Base-by-base conservation (phyloP, 2,888 invertebrate species). In the Hanleya hanleyi region DNA sequence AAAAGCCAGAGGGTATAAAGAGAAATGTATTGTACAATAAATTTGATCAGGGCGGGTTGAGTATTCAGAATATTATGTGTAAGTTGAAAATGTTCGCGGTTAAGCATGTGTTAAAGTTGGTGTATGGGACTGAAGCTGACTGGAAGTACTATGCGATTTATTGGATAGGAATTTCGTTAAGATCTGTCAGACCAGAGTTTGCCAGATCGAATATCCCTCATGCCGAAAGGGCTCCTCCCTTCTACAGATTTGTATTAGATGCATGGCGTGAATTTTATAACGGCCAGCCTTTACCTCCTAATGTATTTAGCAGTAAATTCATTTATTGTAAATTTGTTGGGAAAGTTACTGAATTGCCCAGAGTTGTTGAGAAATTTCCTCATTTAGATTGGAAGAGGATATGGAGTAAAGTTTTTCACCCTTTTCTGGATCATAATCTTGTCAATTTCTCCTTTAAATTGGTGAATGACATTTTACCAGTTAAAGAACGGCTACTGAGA, bases 111-210 rank as follows among this genome's bases (percentile, higher is more conserved):
- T 57, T 57, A 29, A 57, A 57, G 32, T 29, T 57, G 29, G 15
- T 57, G 29, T 2, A 57, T 57, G 57, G 57, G 12, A 29, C 4
- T 22, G 29, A 4, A 22, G 57, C 57, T 26, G 57, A 57, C 15
- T 64, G 35, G 64, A 18, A 15, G 22, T 64, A 64, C 36, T 4
- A 36, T 3, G 64, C 64, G 18, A 37, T 64, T 1, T 64, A 64
- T 64, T 64, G 64, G 64, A 32, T 64, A 15, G 64, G 64, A 22
- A 37, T 64, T 15, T 64, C 64, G 9, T 29, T 64, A 35, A 32
- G 4, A 32, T 1, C n/a, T n/a, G 15, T 64, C n/a, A 22, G 3
- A 9, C 64, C 64, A 32, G 37, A 64, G 36, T 64, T 1, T 64
- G 64, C 64, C n/a, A 37, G 37, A n/a, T 1, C 1, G 18, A 35